Evolutionary conservation across 2,797 vertebrate genomes (phyloP).

Genomic region (Hippoglossus hippoglossus): DNA sequence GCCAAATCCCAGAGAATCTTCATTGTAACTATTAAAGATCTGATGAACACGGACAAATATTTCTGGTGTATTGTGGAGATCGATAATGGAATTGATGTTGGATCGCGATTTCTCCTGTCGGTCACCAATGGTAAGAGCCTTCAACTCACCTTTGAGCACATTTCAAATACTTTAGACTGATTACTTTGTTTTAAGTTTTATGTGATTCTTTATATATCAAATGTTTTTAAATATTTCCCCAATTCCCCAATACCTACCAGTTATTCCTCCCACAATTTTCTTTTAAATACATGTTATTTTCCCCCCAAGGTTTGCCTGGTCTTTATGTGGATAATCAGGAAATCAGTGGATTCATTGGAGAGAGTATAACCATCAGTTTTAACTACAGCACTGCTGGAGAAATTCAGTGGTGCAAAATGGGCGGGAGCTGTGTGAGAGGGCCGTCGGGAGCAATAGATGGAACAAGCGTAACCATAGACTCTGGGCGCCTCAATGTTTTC

Average conservation of each 20-base stretch:
- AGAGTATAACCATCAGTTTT: not conserved
- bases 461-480: not conserved
- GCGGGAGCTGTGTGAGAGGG: not conserved
- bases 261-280: too few relatives aligned
- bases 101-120: not conserved
- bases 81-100: fast-evolving
- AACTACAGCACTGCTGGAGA: fast-evolving
- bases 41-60: fast-evolving
- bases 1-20: constrained; percentile 17
- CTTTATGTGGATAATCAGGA: constrained; percentile 39
- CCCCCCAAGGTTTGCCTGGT: not conserved
- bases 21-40: constrained; percentile 37
- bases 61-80: constrained; percentile 62
- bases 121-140: constrained; percentile 32
- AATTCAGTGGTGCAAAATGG: constrained; percentile 48
- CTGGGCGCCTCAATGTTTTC: fast-evolving
- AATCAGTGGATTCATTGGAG: constrained; percentile 2
- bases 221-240: not conserved
- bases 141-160: not conserved
- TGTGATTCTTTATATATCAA: not conserved
- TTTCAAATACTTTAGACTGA: not conserved
- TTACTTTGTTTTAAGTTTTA: not conserved
- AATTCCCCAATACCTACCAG: too few relatives aligned
- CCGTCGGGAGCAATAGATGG: not conserved
- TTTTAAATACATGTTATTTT: not conserved